Percentiles rank a stretch among this genome's conserved stretches.
These are phyloP conservation scores for Anorthoa munda DNA, from an alignment of 2,888 invertebrate species.

Conservation along the genomic window DNA sequence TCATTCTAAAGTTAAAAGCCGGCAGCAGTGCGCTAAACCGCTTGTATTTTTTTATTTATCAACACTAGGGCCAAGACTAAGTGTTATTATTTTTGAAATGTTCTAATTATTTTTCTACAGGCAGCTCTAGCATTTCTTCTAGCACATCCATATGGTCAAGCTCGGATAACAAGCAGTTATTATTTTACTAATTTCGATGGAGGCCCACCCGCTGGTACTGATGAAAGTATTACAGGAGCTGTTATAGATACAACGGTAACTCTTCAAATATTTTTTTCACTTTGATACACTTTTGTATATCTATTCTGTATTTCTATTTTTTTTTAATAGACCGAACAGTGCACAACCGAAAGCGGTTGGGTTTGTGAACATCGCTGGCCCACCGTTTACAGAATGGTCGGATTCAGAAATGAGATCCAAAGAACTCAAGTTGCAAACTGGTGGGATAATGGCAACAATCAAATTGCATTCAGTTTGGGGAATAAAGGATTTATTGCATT, in stretches of 20 bases:
- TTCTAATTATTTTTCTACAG: constrained; percentile 64
- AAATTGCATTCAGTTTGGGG: constrained; percentile 95
- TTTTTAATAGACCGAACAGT: constrained; percentile 89
- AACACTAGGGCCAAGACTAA: neutral
- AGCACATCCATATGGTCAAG: constrained; percentile 95
- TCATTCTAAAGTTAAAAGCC: neutral
- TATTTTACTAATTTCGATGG: constrained; percentile 90
- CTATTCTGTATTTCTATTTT: neutral
- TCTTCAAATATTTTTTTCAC: neutral
- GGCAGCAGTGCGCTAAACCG: neutral
- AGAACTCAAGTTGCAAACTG: constrained; percentile 91
- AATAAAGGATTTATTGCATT: constrained; percentile 94
- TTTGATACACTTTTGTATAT: neutral
- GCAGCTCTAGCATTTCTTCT: constrained; percentile 95
- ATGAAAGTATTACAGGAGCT: constrained; percentile 91
- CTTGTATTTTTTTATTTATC: neutral
- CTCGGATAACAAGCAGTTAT: constrained; percentile 96
- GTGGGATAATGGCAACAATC: constrained; percentile 95
- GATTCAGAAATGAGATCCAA: constrained; percentile 93
- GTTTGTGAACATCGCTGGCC: constrained; percentile 96
- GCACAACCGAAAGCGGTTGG: constrained; percentile 92
- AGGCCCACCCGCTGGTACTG: constrained; percentile 92
- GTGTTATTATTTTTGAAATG: neutral
- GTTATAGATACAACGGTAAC: constrained; percentile 86
- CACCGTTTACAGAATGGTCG: constrained; percentile 95